Percentiles rank a stretch among this genome's conserved stretches.
Conservation (phyloP, 23 tunicate genomes). For the Diplosoma virens region DNA sequence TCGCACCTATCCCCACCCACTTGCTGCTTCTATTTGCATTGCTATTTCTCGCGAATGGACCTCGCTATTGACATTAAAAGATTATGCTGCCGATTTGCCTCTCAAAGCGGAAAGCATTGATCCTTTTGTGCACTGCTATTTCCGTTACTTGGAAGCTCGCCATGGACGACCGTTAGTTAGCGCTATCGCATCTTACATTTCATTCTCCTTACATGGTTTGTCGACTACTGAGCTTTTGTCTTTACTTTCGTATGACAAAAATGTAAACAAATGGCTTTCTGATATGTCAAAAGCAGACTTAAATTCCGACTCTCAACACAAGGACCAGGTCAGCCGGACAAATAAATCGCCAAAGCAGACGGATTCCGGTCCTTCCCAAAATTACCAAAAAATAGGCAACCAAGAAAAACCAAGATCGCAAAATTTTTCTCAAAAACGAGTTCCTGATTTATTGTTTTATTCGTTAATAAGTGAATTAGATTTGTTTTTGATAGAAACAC, state of each 20-base stretch:
- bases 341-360: background rate
- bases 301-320: background rate
- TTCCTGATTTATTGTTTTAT: constrained; percentile 38
- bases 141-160: constrained; percentile 22
- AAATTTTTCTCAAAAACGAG: background rate
- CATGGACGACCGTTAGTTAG: constrained; percentile 47
- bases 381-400: background rate
- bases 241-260: constrained; percentile 46
- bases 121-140: constrained; percentile 32
- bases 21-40: constrained; percentile 35
- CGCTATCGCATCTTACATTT: constrained; percentile 39
- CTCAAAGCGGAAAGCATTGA: constrained; percentile 22
- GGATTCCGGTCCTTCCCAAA: background rate
- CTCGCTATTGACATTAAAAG: constrained; percentile 9
- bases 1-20: constrained; percentile 26
- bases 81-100: constrained; percentile 14
- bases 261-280: constrained; percentile 27
- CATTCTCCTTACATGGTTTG: constrained; percentile 63
- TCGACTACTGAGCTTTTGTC: constrained; percentile 31
- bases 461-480: constrained; percentile 21
- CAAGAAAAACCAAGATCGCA: background rate
- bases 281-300: background rate
- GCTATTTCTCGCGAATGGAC: constrained; percentile 38
- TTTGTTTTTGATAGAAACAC: constrained; percentile 37
- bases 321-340: background rate